Percentiles rank a stretch among this genome's conserved stretches.
Conservation (phyloP, 2,797 vertebrate genomes). For the Acestrorhynchus altus region DNA sequence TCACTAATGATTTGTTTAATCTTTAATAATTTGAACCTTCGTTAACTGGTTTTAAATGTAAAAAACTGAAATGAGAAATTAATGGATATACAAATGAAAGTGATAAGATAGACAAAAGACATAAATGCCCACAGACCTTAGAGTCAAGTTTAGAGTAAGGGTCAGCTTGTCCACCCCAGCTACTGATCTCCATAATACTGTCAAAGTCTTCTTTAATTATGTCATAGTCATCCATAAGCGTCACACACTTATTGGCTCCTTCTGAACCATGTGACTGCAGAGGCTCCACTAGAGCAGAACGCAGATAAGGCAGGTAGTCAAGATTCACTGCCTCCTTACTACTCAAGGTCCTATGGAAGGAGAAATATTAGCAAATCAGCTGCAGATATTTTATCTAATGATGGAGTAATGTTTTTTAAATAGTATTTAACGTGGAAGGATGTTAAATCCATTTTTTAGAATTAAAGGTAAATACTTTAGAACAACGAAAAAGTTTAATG, state of each 20-base stretch:
- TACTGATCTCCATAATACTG: conserved; percentile 92
- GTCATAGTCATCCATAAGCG: conserved; percentile 90
- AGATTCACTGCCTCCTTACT: conserved; percentile 89
- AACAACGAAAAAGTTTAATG: no score
- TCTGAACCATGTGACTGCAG: conserved; percentile 81
- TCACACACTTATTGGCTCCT: conserved; percentile 82
- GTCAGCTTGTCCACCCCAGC: conserved; percentile 88
- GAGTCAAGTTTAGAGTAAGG: conserved; percentile 92
- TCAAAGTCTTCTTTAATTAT: conserved; percentile 95
- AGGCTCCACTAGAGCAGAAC: conserved; percentile 84
- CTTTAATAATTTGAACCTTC: no score
- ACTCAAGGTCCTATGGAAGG: conserved; percentile 79
- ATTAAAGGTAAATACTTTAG: no score
- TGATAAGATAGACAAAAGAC: neutral
- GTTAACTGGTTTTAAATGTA: no score
- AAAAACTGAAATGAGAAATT: no score
- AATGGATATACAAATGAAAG: neutral
- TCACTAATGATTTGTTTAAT: no score
- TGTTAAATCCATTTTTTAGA: no score
- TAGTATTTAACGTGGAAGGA: no score
- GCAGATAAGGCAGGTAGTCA: conserved; percentile 88
- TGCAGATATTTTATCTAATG: neutral
- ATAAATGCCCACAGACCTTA: conserved; percentile 81
- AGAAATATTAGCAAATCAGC: neutral
- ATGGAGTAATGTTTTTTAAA: no score